Evolutionary conservation across 2,113 vertebrate species (phyloP).

Genomic region (Sitta europaea): DNA sequence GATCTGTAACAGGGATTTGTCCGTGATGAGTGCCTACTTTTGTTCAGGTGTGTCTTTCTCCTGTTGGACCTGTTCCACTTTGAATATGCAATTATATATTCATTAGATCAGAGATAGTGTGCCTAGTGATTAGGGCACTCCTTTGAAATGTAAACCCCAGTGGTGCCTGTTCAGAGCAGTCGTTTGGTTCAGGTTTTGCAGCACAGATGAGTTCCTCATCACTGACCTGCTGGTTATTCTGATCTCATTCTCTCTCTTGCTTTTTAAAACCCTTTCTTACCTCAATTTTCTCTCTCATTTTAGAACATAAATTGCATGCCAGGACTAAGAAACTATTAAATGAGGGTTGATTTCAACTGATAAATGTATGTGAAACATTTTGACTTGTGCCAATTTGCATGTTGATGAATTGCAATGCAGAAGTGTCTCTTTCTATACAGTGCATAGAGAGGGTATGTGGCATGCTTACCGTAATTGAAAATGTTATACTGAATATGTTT

Average conservation of each 20-base stretch:
- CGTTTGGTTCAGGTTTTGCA: conserved; percentile 41
- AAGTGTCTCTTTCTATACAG: neutral
- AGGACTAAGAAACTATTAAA: conserved; percentile 20
- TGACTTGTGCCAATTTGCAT: conserved; percentile 41
- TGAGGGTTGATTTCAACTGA: conserved; percentile 29
- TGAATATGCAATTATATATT: conserved; percentile 44
- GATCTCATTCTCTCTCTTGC: neutral
- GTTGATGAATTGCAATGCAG: conserved; percentile 9
- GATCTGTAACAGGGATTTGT: neutral
- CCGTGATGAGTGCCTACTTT: neutral
- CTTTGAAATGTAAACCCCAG: conserved; percentile 49
- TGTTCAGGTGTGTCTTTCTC: conserved; percentile 38
- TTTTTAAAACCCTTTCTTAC: conserved; percentile 1
- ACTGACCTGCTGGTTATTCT: neutral
- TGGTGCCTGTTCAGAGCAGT: neutral
- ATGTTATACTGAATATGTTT: neutral
- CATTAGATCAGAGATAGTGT: conserved; percentile 46
- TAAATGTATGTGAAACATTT: conserved; percentile 53
- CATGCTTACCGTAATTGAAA: neutral
- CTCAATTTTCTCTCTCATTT: conserved; percentile 11
- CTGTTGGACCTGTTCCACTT: conserved; percentile 46
- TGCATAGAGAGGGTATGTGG: neutral
- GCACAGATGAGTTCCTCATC: conserved; percentile 8
- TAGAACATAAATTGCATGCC: neutral
- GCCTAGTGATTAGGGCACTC: conserved; percentile 12